A percentile compares a stretch with the other conserved stretches of the same genome.
Conservation (phyloP, 92 coral and sea anemone species). For the Porites lobata region DNA sequence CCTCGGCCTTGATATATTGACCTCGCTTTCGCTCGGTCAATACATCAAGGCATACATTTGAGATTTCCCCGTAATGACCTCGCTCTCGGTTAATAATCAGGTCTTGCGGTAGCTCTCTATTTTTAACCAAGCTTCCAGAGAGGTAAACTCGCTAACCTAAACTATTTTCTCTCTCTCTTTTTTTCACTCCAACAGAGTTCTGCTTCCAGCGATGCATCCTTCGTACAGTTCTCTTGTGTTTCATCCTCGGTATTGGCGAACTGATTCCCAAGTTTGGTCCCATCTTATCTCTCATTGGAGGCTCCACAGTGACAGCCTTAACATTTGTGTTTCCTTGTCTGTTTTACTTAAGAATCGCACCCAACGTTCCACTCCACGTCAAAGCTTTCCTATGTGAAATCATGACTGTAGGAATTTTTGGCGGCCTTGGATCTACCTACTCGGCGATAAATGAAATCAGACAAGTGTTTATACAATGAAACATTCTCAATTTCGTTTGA, state of each 20-base stretch:
- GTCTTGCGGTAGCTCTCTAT: too few species aligned
- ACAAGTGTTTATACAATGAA: conserved; percentile 41
- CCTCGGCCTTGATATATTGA: too few species aligned
- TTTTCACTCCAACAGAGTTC: conserved; percentile 53
- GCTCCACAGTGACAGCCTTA: conserved; percentile 86
- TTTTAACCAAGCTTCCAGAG: too few species aligned
- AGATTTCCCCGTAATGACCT: too few species aligned
- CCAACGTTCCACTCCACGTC: conserved; percentile 79
- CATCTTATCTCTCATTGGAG: conserved; percentile 92
- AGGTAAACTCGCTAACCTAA: too few species aligned
- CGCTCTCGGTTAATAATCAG: too few species aligned
- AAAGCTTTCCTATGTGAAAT: conserved; percentile 82
- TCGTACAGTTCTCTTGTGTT: conserved; percentile 81
- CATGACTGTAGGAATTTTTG: conserved; percentile 77
- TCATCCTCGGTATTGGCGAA: conserved; percentile 89
- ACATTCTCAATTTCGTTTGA: too few species aligned
- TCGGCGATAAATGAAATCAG: conserved; percentile 89
- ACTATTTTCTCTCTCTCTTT: not conserved
- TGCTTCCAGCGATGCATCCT: conserved; percentile 79
- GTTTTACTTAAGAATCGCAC: conserved; percentile 79
- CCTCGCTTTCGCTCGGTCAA: too few species aligned
- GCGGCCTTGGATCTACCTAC: conserved; percentile 87
- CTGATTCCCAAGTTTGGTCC: conserved; percentile 95
- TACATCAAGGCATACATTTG: too few species aligned
- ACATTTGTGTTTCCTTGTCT: conserved; percentile 95